These are phyloP conservation scores for Acanthornis magna DNA, from an alignment of 2,797 vertebrate species.

Conservation along the genomic window DNA sequence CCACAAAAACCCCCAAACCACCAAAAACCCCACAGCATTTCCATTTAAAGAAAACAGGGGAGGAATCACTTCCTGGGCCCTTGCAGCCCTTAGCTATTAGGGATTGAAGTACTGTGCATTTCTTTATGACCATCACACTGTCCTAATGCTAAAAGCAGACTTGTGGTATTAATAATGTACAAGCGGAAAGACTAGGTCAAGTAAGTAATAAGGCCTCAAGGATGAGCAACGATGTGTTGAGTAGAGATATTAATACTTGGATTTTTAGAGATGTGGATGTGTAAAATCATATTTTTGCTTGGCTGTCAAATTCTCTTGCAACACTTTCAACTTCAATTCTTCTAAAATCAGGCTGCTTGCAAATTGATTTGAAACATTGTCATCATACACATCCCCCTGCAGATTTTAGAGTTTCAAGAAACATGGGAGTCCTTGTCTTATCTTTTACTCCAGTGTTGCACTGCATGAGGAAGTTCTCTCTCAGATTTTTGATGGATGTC, in stretches of 20 bases:
- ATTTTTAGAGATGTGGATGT: neutral
- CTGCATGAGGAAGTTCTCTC: neutral
- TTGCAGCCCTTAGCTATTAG: neutral
- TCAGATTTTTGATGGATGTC: neutral
- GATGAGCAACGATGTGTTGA: neutral
- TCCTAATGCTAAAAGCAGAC: neutral
- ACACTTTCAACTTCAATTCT: neutral
- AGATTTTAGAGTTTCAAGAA: neutral
- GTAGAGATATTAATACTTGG: neutral
- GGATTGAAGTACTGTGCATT: neutral
- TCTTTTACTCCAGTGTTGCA: neutral
- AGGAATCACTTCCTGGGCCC: neutral
- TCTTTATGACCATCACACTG: neutral
- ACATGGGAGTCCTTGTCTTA: neutral
- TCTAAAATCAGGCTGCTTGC: neutral
- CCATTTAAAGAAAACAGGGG: constrained; percentile 14
- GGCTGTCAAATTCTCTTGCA: neutral
- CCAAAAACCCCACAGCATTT: neutral
- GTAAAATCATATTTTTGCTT: neutral
- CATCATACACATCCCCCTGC: neutral
- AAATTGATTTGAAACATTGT: neutral
- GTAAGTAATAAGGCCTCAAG: neutral
- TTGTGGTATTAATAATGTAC: neutral
- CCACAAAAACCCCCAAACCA: neutral
- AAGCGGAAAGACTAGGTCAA: neutral